Evolutionary conservation across 2,888 invertebrate genomes (phyloP), one percentile per base, ranked within the genome.

Genomic region (Epicampocera succincta): DNA sequence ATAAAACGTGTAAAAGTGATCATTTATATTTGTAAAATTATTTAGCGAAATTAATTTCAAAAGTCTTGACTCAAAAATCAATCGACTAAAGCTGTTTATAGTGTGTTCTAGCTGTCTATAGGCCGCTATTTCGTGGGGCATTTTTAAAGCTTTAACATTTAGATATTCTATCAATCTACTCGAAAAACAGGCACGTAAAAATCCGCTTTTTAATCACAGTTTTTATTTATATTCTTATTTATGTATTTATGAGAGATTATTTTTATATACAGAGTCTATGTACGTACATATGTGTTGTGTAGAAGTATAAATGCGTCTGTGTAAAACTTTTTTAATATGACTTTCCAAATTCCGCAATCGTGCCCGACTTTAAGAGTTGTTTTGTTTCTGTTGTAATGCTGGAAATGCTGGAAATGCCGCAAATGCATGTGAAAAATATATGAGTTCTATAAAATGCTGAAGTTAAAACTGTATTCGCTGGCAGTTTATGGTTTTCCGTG

Each of bases 331-430:
- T 74, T 40, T 52, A 12, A 12, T 25, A 46, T 58, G 50, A 52
- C 50, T 65, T 29, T 54, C 12, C 13, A 17, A 17, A 40, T 60
- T 54, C 72, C 54, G 44, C 63, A 68, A 15, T 58, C 15, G 71
- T 66, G 72, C 66, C 65, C 72, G 78, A 69, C 63, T 69, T 74
- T 63, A 69, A 79, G 56, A 56, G 56, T 54, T 63, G 42, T 74
- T 74, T 69, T 74, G 29, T 80, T 61, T 48, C 46, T 71, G 40
- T 42, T 52, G 33, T 72, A 33, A 12, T 44, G 52, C 44, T 54
- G 73, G 6, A 19, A 33, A 12, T 44, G 52, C 44, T 54, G 73
- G 6, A 19, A 44, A 46, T 46, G 46, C 46, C 38, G n/a, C 29
- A 44, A 54, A 52, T 50, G 33, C 19, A 38, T 0, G 17, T n/a